Base-by-base conservation (phyloP, 1,140 invertebrate genomes). In the Brachionus sp. region DNA sequence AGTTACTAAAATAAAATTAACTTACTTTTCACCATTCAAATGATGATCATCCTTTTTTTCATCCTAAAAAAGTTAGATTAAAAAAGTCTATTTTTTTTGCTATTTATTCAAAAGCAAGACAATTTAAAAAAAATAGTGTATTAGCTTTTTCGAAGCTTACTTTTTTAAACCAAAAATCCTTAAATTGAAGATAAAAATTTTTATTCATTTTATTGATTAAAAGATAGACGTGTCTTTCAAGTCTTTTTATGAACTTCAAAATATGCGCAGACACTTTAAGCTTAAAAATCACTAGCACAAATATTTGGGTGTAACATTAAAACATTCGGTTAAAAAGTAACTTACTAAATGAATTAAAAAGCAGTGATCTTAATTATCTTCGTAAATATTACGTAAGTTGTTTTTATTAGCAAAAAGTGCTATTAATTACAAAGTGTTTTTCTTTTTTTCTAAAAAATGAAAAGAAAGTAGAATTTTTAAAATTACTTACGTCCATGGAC, bases 321-420 rank as follows among this genome's bases (percentile, higher is more conserved):
- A 25, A 23, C 19, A 25, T 64, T 64, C 23, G 29, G 7, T 6
- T 9, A 39, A 70, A 70, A 70, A 37, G 16, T 16, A 70, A 70
- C 66, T 70, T 70, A 70, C 66, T 33, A 66, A 66, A 37, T 37
- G 9, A 66, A 6, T 66, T 66, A 37, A 66, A 66, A 66, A 66
- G 33, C 12, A 66, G 33, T 33, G 64, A 37, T 33, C 25, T 33
- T 33, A 66, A 66, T 33, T 66, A 66, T 66, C 64, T 37, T 33
- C 33, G 64, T 33, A 66, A 66, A 66, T 66, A 66, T 66, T 66
- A 66, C 33, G 64, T 66, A 70, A 70, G 35, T 37, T 44, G 29
- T 70, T 66, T 29, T 66, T 66, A 66, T 66, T 37, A 57, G 50
- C 16, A 19, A 66, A 33, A 66, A 66, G 64, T 66, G 64, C 33